phyloP scores from a whole-genome alignment of 1,140 invertebrate genomes.

The Anthonomus grandis region DNA sequence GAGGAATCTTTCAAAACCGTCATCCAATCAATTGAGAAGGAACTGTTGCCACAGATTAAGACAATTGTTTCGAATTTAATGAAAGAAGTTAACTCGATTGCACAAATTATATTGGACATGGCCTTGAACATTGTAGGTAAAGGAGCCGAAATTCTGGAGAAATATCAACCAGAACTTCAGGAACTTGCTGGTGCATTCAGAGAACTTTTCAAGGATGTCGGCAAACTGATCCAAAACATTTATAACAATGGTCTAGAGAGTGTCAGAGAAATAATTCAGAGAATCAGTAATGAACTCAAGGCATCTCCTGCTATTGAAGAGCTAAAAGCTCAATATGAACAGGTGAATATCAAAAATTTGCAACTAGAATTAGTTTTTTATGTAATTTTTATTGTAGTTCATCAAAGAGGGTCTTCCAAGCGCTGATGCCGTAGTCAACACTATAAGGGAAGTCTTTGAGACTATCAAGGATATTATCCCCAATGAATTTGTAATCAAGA shows the following conservation, averaged over 20 bases:
- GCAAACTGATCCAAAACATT: slow-evolving; percentile 51
- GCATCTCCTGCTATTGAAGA: slow-evolving; percentile 55
- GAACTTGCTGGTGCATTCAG: slow-evolving; percentile 54
- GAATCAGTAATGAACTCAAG: slow-evolving; percentile 54
- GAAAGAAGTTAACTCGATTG: slow-evolving; percentile 45
- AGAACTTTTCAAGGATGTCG: slow-evolving; percentile 49
- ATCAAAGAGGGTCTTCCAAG: slow-evolving; percentile 48
- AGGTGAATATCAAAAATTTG: slow-evolving; percentile 24
- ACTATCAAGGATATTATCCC: slow-evolving; percentile 54
- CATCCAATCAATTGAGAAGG: slow-evolving; percentile 51
- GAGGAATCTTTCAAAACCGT: slow-evolving; percentile 49
- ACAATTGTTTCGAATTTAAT: slow-evolving; percentile 54
- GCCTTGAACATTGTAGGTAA: slow-evolving; percentile 53
- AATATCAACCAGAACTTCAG: slow-evolving; percentile 64
- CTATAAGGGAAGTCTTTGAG: slow-evolving; percentile 52
- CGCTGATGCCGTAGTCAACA: slow-evolving; percentile 51
- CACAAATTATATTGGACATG: slow-evolving; percentile 52
- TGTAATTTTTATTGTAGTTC: slow-evolving; percentile 26
- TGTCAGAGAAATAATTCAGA: slow-evolving; percentile 49
- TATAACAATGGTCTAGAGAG: slow-evolving; percentile 50
- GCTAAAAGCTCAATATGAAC: slow-evolving; percentile 46
- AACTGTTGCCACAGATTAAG: slow-evolving; percentile 57
- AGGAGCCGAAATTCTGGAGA: slow-evolving; percentile 55
- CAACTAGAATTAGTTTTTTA: background rate
- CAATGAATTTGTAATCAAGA: slow-evolving; percentile 52